phyloP scores from a whole-genome alignment of 2,113 vertebrate genomes.

The Grus americana region DNA sequence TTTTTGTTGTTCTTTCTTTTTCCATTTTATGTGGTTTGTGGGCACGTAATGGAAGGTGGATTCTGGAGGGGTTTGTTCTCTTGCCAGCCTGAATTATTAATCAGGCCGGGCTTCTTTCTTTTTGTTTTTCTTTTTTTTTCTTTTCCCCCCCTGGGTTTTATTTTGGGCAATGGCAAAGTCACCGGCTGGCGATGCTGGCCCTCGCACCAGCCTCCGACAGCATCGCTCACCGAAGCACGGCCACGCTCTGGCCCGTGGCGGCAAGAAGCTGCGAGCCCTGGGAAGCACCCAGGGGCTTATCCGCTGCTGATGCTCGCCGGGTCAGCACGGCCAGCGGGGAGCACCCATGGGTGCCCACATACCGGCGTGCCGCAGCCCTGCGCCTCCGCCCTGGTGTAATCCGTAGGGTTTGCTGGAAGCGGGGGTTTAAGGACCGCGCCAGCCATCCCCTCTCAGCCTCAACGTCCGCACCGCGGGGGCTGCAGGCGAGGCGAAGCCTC shows the following conservation, averaged over 20 bases:
- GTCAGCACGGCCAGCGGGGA: neutral
- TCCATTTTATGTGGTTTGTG: constrained; percentile 58
- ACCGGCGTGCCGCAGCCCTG: accelerated
- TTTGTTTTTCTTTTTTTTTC: neutral
- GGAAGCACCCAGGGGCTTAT: neutral
- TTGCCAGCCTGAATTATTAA: constrained; percentile 58
- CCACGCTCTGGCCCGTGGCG: neutral
- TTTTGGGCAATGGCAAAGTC: neutral
- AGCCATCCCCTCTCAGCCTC: neutral
- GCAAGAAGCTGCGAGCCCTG: neutral
- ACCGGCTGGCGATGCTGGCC: neutral
- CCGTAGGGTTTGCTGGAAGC: too few species aligned
- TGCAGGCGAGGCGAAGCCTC: neutral
- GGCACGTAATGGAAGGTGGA: constrained; percentile 51
- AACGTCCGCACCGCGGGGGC: neutral
- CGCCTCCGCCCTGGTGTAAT: neutral
- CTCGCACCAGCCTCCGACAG: accelerated
- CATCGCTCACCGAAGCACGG: neutral
- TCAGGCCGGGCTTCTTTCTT: neutral
- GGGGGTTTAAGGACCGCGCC: too few species aligned
- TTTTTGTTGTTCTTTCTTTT: constrained; percentile 10
- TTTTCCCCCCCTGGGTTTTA: neutral
- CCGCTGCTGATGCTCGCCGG: neutral
- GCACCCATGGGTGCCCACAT: neutral
- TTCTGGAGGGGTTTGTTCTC: constrained; percentile 48